Conservation (phyloP, 2,113 vertebrate genomes). For the Trinectes maculatus region DNA sequence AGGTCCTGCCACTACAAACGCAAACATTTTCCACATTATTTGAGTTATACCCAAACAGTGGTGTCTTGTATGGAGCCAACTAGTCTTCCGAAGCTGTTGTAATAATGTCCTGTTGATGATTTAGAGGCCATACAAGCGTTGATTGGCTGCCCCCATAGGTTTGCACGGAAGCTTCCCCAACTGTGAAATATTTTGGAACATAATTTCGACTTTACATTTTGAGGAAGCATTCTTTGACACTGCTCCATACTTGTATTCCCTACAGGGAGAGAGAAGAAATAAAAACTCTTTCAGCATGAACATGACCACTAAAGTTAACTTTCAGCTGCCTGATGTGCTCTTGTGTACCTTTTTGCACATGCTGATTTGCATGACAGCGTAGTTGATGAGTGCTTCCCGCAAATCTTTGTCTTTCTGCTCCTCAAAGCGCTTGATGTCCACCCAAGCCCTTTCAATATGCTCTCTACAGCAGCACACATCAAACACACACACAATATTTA, state of each 20-base stretch:
- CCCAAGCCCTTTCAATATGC: constrained; percentile 88
- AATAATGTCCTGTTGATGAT: no score
- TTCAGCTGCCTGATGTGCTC: not conserved
- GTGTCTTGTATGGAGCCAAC: no score
- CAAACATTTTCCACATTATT: no score
- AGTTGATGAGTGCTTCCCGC: constrained; percentile 90
- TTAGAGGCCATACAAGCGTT: no score
- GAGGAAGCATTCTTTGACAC: constrained; percentile 95
- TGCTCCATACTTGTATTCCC: constrained; percentile 97
- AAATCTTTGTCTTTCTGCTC: constrained; percentile 92
- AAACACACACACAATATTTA: not conserved
- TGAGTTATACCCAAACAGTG: no score
- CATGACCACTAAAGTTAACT: rapidly evolving
- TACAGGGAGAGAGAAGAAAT: constrained; percentile 61
- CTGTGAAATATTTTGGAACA: not conserved
- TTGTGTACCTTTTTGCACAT: constrained; percentile 92
- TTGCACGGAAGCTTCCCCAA: no score
- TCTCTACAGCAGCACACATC: constrained; percentile 77
- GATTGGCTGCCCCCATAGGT: no score
- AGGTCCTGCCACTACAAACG: no score
- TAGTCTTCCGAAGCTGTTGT: no score
- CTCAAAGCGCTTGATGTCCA: constrained; percentile 91
- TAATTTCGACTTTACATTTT: constrained; percentile 87
- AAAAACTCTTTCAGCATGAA: not conserved
- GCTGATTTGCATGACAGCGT: constrained; percentile 93